phyloP scores from a whole-genome alignment of 2,113 vertebrate species.

The Atractosteus spatula region DNA sequence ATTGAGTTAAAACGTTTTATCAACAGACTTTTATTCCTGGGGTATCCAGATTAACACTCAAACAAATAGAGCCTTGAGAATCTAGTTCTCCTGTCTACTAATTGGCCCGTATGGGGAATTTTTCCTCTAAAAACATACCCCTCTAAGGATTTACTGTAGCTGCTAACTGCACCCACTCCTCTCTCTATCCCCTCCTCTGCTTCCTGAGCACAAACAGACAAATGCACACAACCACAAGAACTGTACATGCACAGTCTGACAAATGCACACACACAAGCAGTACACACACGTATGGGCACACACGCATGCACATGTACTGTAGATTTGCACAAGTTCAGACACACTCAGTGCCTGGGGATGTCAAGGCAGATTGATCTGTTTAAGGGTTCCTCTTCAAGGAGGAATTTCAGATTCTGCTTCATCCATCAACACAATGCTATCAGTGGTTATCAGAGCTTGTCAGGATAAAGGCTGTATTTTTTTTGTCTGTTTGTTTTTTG shows the following conservation, averaged over 20 bases:
- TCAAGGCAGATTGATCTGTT: constrained; percentile 3
- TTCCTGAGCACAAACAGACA: background rate
- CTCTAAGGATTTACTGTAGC: constrained; percentile 18
- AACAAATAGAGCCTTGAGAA: constrained; percentile 39
- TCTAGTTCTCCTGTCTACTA: constrained; percentile 24
- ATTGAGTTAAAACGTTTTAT: constrained; percentile 22
- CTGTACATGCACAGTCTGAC: background rate
- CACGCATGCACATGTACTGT: background rate
- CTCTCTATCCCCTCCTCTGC: background rate
- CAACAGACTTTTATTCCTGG: constrained; percentile 27
- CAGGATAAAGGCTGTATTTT: background rate
- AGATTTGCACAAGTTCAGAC: background rate
- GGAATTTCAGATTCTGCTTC: constrained; percentile 3
- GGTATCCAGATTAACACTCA: constrained; percentile 38
- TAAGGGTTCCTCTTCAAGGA: background rate
- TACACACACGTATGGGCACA: background rate
- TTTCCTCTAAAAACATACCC: constrained; percentile 23
- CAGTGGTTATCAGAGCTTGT: background rate
- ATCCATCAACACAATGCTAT: background rate
- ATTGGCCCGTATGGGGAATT: constrained; percentile 35
- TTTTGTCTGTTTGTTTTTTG: background rate
- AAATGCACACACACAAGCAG: background rate
- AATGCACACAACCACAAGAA: background rate
- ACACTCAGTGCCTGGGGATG: background rate
- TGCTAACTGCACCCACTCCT: background rate